Conservation (phyloP, 2,888 invertebrate species). For the Busseola fusca region DNA sequence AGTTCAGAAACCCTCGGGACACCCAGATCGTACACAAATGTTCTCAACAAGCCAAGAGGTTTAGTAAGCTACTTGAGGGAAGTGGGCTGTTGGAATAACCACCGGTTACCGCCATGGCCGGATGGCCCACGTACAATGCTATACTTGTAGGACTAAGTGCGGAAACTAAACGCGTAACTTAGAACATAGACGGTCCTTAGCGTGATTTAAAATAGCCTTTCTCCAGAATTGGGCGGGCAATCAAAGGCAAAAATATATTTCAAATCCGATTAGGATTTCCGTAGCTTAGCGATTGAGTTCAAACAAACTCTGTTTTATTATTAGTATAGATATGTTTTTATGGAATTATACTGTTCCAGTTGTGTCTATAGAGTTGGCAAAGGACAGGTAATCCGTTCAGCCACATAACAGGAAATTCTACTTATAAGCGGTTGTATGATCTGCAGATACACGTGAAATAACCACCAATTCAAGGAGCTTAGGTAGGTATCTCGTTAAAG, state of each 20-base stretch:
- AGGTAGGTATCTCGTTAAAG: conserved; percentile 1
- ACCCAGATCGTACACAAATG: too few species aligned
- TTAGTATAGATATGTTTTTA: background rate
- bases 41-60: too few species aligned
- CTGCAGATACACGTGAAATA: conserved; percentile 3
- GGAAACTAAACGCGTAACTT: too few species aligned
- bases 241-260: too few species aligned
- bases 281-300: background rate
- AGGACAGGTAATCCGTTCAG: conserved; percentile 10
- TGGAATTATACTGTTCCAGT: too few species aligned
- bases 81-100: too few species aligned
- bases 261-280: background rate
- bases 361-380: background rate
- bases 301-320: background rate
- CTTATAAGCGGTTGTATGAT: conserved; percentile 7
- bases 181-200: background rate
- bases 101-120: too few species aligned
- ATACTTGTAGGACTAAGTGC: too few species aligned
- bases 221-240: background rate
- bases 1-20: too few species aligned
- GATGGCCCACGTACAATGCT: too few species aligned
- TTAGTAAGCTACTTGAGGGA: too few species aligned
- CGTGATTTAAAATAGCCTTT: background rate
- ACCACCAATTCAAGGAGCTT: background rate
- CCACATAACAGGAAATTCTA: conserved; percentile 14